Percentiles rank a stretch among this genome's conserved stretches.
These are phyloP conservation scores for Ceratina australensis DNA, from an alignment of 1,140 invertebrate genomes.

Conservation along the genomic window DNA sequence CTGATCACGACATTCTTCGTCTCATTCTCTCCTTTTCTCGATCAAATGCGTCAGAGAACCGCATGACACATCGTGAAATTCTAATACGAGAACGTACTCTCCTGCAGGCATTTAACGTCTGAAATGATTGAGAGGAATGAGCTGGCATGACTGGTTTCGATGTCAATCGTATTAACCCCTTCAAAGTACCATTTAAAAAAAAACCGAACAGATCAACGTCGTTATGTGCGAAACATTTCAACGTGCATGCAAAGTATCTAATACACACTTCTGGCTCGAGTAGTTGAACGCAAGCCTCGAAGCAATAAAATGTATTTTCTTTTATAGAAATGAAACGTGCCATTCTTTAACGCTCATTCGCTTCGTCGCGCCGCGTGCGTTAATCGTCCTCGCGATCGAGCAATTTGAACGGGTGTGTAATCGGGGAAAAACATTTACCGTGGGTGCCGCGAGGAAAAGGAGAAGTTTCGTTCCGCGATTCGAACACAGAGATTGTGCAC, in stretches of 20 bases:
- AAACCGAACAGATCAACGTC: too few species aligned
- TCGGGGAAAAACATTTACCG: constrained; percentile 43
- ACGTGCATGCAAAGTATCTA: too few species aligned
- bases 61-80: neutral
- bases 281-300: too few species aligned
- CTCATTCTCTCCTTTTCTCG: neutral
- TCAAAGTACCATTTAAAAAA: too few species aligned
- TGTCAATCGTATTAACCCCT: neutral
- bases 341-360: neutral
- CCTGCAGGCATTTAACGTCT: neutral
- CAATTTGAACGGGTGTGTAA: constrained; percentile 38
- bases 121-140: neutral
- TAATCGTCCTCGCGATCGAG: constrained; percentile 26
- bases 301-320: too few species aligned
- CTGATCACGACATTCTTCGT: neutral
- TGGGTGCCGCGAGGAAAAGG: constrained; percentile 26
- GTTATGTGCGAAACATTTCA: too few species aligned
- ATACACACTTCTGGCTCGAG: too few species aligned
- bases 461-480: constrained; percentile 24
- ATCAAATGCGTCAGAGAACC: neutral
- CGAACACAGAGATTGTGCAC: neutral
- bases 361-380: neutral
- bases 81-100: too few species aligned
- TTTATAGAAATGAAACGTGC: too few species aligned
- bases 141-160: neutral